Conservation (phyloP, 2,797 vertebrate species). For the Tapirus indicus region DNA sequence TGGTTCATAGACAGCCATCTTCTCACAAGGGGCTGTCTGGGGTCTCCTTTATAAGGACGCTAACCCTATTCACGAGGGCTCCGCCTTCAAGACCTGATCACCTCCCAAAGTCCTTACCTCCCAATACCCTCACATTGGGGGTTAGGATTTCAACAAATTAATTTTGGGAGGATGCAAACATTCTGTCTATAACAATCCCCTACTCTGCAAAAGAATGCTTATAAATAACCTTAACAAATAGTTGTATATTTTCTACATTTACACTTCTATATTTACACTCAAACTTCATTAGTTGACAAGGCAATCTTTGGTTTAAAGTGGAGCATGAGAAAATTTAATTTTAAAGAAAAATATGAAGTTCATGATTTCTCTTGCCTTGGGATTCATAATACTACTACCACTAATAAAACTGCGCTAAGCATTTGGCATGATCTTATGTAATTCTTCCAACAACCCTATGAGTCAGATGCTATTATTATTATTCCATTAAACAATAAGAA, state of each 20-base stretch:
- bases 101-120: not conserved
- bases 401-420: not conserved
- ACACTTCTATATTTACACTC: not conserved
- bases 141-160: not conserved
- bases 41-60: not conserved
- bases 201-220: not conserved
- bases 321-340: not conserved
- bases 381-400: not conserved
- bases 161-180: accelerated
- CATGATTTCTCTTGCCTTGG: not conserved
- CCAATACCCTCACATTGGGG: not conserved
- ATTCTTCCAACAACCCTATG: not conserved
- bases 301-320: not conserved
- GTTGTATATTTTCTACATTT: not conserved
- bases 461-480: not conserved
- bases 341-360: not conserved
- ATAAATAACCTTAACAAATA: not conserved
- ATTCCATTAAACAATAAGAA: not conserved
- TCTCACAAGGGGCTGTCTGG: too few relatives aligned
- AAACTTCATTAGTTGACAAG: not conserved
- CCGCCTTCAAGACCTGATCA: not conserved
- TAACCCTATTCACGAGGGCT: not conserved
- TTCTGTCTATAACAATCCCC: too few relatives aligned
- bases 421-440: not conserved
- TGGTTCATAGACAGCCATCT: not conserved